Conservation (phyloP, 2,113 vertebrate genomes). For the Stegostoma tigrinum region DNA sequence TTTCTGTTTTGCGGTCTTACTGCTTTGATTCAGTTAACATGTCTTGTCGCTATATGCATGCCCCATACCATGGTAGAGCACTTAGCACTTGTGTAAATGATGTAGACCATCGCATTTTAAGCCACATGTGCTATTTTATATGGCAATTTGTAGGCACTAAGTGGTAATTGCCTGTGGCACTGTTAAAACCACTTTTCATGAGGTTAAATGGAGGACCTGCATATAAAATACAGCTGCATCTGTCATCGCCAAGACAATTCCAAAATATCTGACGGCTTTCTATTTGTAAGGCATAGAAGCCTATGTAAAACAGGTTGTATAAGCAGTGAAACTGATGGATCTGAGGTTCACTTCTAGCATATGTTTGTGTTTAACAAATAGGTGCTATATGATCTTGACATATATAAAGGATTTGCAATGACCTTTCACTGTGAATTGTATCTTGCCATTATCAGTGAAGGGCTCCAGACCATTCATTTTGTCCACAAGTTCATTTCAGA, state of each 20-base stretch:
- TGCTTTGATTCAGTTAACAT: not conserved
- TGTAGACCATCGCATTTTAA: constrained; percentile 37
- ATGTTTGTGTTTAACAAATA: constrained; percentile 18
- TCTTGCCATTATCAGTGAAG: not conserved
- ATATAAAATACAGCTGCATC: constrained; percentile 38
- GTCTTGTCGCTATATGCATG: not conserved
- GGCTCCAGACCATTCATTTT: not conserved
- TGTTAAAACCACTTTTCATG: constrained; percentile 37
- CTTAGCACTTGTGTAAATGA: constrained; percentile 33
- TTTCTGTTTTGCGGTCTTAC: not conserved
- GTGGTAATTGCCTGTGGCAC: constrained; percentile 36
- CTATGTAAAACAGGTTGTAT: not conserved
- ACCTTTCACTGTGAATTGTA: not conserved
- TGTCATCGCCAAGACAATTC: constrained; percentile 35
- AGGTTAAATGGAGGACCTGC: constrained; percentile 30
- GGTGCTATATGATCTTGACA: not conserved
- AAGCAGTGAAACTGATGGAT: not conserved
- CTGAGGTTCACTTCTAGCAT: not conserved
- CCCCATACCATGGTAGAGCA: constrained; percentile 17
- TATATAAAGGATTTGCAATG: not conserved
- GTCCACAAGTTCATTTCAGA: not conserved
- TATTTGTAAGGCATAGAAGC: constrained; percentile 24
- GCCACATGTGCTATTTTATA: constrained; percentile 37
- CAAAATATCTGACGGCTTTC: constrained; percentile 32
- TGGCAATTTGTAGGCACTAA: constrained; percentile 37